phyloP scores from a whole-genome alignment of 2,113 vertebrate species.

The Eubucco bourcierii region DNA sequence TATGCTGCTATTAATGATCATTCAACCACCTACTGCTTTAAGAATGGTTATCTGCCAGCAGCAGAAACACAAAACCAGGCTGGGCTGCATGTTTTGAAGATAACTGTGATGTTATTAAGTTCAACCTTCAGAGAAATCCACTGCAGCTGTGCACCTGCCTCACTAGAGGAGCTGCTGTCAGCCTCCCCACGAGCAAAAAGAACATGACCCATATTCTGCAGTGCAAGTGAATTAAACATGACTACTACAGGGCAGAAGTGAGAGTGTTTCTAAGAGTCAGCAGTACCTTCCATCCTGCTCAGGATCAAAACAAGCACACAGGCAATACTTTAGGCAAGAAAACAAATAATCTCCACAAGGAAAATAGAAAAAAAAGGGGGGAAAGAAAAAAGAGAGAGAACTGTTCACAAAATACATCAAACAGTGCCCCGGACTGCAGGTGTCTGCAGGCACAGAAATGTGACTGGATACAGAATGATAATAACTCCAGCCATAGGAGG shows the following conservation, averaged over 20 bases:
- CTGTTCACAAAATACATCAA: no score
- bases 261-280: constrained; percentile 5
- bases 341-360: background rate
- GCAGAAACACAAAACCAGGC: background rate
- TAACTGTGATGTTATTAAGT: background rate
- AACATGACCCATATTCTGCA: constrained; percentile 64
- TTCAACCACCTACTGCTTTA: background rate
- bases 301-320: background rate
- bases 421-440: no score
- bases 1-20: background rate
- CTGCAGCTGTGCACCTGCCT: background rate
- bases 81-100: background rate
- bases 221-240: constrained; percentile 56
- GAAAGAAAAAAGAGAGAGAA: no score
- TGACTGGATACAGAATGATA: background rate
- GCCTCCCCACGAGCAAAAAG: constrained; percentile 12
- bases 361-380: background rate
- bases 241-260: constrained; percentile 36
- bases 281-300: background rate
- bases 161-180: constrained; percentile 2
- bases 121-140: background rate
- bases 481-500: background rate
- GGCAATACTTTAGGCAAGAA: background rate
- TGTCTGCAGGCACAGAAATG: background rate
- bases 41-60: background rate